These are phyloP conservation scores for Epirrhoe alternata DNA, from an alignment of 2,888 invertebrate genomes.

Conservation along the genomic window DNA sequence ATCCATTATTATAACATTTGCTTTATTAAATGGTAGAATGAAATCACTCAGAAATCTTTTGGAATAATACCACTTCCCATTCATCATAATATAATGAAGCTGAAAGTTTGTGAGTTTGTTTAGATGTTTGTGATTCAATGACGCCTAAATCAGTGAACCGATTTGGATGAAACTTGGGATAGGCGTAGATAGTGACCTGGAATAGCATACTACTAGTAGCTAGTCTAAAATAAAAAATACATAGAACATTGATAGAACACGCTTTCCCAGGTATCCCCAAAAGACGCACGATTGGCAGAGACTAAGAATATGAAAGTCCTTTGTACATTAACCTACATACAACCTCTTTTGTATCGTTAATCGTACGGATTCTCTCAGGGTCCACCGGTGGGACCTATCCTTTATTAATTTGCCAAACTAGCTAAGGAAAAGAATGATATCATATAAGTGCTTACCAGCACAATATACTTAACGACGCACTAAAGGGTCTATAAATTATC, in stretches of 20 bases:
- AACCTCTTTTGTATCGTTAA: slow-evolving; percentile 25
- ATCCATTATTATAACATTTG: too few relatives aligned
- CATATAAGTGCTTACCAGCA: background rate
- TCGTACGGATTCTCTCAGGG: slow-evolving; percentile 23
- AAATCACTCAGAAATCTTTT: too few relatives aligned
- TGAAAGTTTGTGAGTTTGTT: too few relatives aligned
- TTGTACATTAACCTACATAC: slow-evolving; percentile 24
- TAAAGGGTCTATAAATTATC: too few relatives aligned
- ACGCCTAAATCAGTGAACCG: too few relatives aligned
- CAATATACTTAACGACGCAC: background rate
- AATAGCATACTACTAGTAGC: too few relatives aligned
- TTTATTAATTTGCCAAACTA: slow-evolving; percentile 30
- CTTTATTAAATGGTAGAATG: too few relatives aligned
- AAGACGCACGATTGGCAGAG: slow-evolving; percentile 28
- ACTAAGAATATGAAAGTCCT: slow-evolving; percentile 27
- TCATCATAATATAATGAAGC: too few relatives aligned
- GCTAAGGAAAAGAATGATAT: slow-evolving; percentile 11
- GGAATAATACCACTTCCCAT: too few relatives aligned
- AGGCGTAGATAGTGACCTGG: too few relatives aligned
- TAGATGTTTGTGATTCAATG: too few relatives aligned
- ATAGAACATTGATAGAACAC: slow-evolving; percentile 27
- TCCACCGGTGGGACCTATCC: slow-evolving; percentile 25
- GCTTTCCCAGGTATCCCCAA: slow-evolving; percentile 22
- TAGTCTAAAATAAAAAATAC: background rate
- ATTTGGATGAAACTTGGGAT: too few relatives aligned